Evolutionary conservation across 2,797 vertebrate species (phyloP).

Genomic region (Borostomias antarcticus): DNA sequence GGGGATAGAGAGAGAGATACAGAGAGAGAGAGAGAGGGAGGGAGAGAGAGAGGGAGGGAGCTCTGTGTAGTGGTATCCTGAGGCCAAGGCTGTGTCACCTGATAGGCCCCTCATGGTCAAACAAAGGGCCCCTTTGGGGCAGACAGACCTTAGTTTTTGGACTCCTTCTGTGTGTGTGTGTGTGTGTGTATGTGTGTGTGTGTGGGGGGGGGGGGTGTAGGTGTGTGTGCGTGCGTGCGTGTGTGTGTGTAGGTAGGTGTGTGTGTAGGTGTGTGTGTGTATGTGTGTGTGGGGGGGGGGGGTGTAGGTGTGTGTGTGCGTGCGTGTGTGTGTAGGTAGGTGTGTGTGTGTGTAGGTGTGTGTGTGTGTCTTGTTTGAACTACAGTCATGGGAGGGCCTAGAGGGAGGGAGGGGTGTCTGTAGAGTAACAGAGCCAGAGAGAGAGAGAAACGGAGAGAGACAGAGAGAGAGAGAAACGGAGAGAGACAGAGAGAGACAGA

Average conservation of each 20-base stretch:
- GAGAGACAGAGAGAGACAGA: slow-evolving; percentile 2
- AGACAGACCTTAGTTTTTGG: neutral
- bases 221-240: slow-evolving; percentile 8
- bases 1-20: too few species aligned
- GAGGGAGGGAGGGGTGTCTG: slow-evolving; percentile 27
- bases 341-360: neutral
- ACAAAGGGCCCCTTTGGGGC: slow-evolving; percentile 40
- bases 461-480: neutral
- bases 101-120: slow-evolving; percentile 43
- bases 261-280: slow-evolving; percentile 20
- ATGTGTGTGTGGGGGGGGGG: neutral
- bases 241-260: slow-evolving; percentile 27
- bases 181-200: neutral
- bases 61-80: slow-evolving; percentile 20
- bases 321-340: slow-evolving; percentile 34
- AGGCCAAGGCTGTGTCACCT: slow-evolving; percentile 52
- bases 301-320: slow-evolving; percentile 1
- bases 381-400: slow-evolving; percentile 32
- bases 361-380: slow-evolving; percentile 41
- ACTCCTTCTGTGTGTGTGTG: slow-evolving; percentile 38
- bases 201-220: too few species aligned
- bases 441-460: neutral
- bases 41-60: neutral
- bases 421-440: slow-evolving; percentile 5
- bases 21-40: too few species aligned